Percentiles rank a stretch among this genome's conserved stretches.
These are phyloP conservation scores for Micrasema minimum DNA, from an alignment of 1,140 invertebrate genomes.

Conservation along the genomic window DNA sequence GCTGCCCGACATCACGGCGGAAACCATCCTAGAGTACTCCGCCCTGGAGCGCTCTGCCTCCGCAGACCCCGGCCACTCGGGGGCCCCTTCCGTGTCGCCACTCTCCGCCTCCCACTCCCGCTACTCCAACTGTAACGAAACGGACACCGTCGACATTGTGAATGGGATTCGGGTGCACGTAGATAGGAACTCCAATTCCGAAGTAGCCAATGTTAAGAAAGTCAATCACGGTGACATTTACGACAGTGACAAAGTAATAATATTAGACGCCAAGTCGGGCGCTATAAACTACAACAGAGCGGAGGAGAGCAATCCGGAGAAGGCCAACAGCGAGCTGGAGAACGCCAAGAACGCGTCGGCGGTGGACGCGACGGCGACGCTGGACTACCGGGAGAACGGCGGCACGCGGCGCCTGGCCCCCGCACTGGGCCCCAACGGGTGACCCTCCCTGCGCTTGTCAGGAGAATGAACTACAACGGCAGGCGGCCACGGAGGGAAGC, in stretches of 20 bases:
- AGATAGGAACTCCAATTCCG: constrained; percentile 52
- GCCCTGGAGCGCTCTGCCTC: constrained; percentile 36
- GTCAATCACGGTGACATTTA: constrained; percentile 37
- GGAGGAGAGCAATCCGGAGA: constrained; percentile 16
- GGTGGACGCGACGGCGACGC: constrained; percentile 32
- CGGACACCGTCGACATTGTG: constrained; percentile 22
- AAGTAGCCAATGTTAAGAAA: constrained; percentile 46
- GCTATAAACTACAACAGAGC: constrained; percentile 21
- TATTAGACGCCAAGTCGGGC: constrained; percentile 38
- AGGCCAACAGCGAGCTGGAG: constrained; percentile 39
- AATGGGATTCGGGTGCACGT: constrained; percentile 33
- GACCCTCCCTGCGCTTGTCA: constrained; percentile 33
- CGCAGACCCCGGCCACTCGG: constrained; percentile 15
- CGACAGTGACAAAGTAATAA: constrained; percentile 35
- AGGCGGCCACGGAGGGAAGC: constrained; percentile 21
- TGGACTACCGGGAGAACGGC: constrained; percentile 50
- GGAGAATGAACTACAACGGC: constrained; percentile 16
- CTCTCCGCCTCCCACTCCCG: not conserved
- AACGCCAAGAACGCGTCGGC: constrained; percentile 39
- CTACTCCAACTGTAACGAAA: constrained; percentile 1
- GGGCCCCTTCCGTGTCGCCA: not conserved
- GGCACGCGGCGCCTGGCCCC: constrained; percentile 42
- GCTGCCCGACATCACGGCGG: constrained; percentile 56
- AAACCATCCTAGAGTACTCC: constrained; percentile 57
- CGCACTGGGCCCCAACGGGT: constrained; percentile 49